Conservation (phyloP, 2,888 invertebrate genomes). For the Pachydiplax longipennis region DNA sequence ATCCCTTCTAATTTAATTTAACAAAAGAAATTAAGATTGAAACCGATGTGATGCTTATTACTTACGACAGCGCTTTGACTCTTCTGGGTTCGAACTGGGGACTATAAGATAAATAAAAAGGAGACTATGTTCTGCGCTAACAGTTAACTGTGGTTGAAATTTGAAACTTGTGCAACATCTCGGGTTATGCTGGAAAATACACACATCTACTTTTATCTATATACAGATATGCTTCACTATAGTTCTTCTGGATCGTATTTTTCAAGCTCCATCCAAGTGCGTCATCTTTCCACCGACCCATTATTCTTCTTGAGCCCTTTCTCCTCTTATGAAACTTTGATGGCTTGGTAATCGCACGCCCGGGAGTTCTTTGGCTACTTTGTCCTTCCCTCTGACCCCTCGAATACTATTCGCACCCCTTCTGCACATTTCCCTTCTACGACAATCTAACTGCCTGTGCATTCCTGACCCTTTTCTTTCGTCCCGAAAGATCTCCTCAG, state of each 20-base stretch:
- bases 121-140: no score
- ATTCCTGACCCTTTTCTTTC: neutral
- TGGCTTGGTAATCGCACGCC: conserved; percentile 35
- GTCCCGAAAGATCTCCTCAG: neutral
- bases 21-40: no score
- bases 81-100: no score
- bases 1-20: no score
- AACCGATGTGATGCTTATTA: no score
- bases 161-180: no score
- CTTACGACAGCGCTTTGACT: no score
- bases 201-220: no score
- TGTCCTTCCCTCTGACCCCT: neutral
- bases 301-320: neutral
- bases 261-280: neutral
- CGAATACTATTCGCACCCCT: neutral
- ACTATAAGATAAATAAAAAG: no score
- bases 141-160: no score
- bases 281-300: neutral
- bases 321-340: conserved; percentile 20
- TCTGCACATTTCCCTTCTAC: neutral
- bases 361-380: conserved; percentile 1
- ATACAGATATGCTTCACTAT: neutral
- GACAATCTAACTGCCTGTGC: neutral
- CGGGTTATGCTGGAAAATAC: no score
- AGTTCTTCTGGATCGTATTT: neutral